Percentiles rank a stretch among this genome's conserved stretches.
Evolutionary conservation across 2,888 invertebrate genomes (phyloP).

Genomic region (Scaptomyza reducta): DNA sequence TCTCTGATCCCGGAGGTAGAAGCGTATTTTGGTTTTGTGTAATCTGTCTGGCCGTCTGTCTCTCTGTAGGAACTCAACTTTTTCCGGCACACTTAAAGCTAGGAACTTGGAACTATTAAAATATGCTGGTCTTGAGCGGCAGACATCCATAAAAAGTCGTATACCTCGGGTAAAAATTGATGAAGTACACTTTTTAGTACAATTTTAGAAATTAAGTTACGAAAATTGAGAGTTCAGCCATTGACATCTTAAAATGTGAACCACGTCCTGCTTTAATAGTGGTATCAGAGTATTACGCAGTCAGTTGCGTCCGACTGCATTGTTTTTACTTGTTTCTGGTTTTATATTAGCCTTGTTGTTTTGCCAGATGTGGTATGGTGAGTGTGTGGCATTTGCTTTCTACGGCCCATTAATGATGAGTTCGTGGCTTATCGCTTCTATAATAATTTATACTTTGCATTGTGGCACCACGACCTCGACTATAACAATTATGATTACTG

Average conservation of each 20-base stretch:
- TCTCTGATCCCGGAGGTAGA: too few relatives aligned
- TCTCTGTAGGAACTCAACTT: background rate
- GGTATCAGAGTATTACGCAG: too few relatives aligned
- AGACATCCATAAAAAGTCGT: too few relatives aligned
- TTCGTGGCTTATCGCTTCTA: slow-evolving; percentile 62
- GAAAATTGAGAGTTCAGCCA: too few relatives aligned
- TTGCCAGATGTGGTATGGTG: slow-evolving; percentile 47
- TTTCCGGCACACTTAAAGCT: too few relatives aligned
- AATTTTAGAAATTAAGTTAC: background rate
- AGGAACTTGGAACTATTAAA: too few relatives aligned
- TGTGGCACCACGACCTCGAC: slow-evolving; percentile 45
- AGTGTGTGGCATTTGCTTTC: slow-evolving; percentile 68
- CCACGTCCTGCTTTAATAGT: too few relatives aligned
- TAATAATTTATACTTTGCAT: slow-evolving; percentile 30
- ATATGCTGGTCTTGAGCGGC: too few relatives aligned
- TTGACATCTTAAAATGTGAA: too few relatives aligned
- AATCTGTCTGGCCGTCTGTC: background rate
- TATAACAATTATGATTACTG: slow-evolving; percentile 33
- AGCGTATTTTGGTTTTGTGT: background rate
- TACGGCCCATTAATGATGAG: slow-evolving; percentile 65
- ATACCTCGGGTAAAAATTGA: too few relatives aligned
- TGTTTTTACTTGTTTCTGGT: slow-evolving; percentile 3
- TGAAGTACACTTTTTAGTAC: too few relatives aligned
- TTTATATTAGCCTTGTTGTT: slow-evolving; percentile 42
- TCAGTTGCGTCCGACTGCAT: too few relatives aligned